Evolutionary conservation across 2,888 invertebrate genomes (phyloP).

Genomic region (Drosophila differens): DNA sequence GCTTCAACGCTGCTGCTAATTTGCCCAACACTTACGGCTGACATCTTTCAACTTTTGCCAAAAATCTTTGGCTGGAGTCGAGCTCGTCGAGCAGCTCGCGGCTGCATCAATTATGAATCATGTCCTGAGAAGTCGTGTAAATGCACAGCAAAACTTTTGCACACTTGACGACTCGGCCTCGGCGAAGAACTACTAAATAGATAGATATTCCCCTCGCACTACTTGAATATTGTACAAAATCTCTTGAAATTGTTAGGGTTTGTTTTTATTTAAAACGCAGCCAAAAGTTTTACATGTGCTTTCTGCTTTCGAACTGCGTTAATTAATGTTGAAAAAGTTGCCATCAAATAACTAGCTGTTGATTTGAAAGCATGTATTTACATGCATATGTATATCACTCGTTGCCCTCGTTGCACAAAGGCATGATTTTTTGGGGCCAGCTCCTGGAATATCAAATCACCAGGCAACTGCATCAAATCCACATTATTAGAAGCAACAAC

Average conservation of each 20-base stretch:
- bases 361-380: constrained; percentile 2
- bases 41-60: constrained; percentile 67
- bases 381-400: constrained; percentile 43
- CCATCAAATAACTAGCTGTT: constrained; percentile 44
- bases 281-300: constrained; percentile 54
- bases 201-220: not conserved
- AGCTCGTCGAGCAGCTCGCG: constrained; percentile 58
- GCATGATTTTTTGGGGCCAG: not conserved
- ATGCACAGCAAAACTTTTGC: constrained; percentile 69
- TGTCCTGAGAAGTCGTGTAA: constrained; percentile 61
- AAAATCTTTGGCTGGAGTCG: constrained; percentile 55
- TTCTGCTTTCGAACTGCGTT: constrained; percentile 55
- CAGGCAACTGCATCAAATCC: constrained; percentile 29
- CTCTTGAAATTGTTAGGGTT: constrained; percentile 66
- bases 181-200: constrained; percentile 6
- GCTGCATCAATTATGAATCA: constrained; percentile 76
- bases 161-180: constrained; percentile 25
- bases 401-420: constrained; percentile 34
- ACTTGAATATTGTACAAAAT: constrained; percentile 60
- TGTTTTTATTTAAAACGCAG: constrained; percentile 52
- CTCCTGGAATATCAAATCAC: constrained; percentile 43
- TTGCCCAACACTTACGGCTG: constrained; percentile 73
- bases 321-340: constrained; percentile 73
- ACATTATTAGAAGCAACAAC: constrained; percentile 12
- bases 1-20: constrained; percentile 66